phyloP scores from a whole-genome alignment of 1,140 invertebrate genomes.

The Cydia pomonella region DNA sequence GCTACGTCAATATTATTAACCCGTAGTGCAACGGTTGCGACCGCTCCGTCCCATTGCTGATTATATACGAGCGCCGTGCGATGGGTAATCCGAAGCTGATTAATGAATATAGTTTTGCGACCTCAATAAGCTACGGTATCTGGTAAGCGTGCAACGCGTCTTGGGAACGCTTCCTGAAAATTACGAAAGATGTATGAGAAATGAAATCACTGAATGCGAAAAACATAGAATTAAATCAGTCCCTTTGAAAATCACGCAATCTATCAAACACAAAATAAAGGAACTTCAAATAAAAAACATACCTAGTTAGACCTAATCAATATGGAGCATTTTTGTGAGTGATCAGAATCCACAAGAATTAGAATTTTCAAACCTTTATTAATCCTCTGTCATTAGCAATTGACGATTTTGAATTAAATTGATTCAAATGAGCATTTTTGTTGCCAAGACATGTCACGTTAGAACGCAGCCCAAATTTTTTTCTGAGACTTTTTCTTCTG shows the following conservation, averaged over 20 bases:
- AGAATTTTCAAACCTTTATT: no score
- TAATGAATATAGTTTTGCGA: slow-evolving; percentile 14
- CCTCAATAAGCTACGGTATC: not conserved
- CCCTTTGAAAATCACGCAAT: not conserved
- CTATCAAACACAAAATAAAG: no score
- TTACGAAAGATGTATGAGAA: not conserved
- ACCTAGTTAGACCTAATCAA: no score
- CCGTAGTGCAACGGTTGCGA: not conserved
- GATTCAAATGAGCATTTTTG: not conserved
- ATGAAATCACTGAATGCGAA: not conserved
- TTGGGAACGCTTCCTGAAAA: not conserved
- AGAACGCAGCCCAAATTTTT: not conserved
- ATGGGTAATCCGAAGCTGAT: slow-evolving; percentile 13
- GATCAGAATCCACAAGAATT: no score
- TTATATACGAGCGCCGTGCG: slow-evolving; percentile 21
- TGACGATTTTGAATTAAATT: not conserved
- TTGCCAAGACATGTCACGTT: no score
- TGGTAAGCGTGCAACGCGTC: not conserved
- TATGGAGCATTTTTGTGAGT: no score
- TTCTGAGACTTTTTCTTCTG: not conserved
- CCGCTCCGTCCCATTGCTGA: not conserved
- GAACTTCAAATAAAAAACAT: no score
- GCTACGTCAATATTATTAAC: slow-evolving; percentile 18
- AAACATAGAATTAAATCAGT: not conserved
- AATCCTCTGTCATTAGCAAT: not conserved